phyloP scores from a whole-genome alignment of 2,797 vertebrate genomes.

The Chrysolophus pictus region DNA sequence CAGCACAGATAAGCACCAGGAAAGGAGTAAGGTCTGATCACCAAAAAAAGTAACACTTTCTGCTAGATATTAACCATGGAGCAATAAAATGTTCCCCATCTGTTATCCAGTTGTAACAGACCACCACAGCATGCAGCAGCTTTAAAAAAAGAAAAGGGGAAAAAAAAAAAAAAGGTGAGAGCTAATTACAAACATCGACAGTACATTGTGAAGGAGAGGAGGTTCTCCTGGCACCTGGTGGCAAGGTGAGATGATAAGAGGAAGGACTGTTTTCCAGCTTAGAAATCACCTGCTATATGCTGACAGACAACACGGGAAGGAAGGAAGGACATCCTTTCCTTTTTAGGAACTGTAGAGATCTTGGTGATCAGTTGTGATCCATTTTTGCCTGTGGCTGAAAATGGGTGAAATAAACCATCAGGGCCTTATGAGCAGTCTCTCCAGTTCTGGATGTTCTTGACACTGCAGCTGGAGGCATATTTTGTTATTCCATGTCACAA shows the following conservation, averaged over 20 bases:
- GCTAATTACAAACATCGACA: neutral
- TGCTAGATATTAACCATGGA: neutral
- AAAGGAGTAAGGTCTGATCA: neutral
- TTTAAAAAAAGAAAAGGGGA: neutral
- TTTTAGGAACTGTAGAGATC: neutral
- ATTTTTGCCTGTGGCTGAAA: neutral
- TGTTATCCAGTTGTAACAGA: neutral
- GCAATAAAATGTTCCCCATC: neutral
- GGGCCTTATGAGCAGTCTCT: neutral
- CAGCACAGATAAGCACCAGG: neutral
- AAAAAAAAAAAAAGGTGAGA: neutral
- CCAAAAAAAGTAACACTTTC: neutral
- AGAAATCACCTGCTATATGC: neutral
- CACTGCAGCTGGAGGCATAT: conserved; percentile 3
- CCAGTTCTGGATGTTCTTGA: conserved; percentile 4
- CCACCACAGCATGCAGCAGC: neutral
- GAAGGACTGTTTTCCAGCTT: neutral
- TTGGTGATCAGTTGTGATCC: neutral
- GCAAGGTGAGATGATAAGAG: neutral
- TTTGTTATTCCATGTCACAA: conserved; percentile 35
- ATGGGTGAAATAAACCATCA: neutral
- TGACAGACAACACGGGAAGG: neutral
- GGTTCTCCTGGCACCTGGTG: neutral
- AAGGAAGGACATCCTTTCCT: neutral
- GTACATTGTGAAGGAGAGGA: neutral